Evolutionary conservation across 2,797 vertebrate species (phyloP).

Genomic region (Vultur gryphus): DNA sequence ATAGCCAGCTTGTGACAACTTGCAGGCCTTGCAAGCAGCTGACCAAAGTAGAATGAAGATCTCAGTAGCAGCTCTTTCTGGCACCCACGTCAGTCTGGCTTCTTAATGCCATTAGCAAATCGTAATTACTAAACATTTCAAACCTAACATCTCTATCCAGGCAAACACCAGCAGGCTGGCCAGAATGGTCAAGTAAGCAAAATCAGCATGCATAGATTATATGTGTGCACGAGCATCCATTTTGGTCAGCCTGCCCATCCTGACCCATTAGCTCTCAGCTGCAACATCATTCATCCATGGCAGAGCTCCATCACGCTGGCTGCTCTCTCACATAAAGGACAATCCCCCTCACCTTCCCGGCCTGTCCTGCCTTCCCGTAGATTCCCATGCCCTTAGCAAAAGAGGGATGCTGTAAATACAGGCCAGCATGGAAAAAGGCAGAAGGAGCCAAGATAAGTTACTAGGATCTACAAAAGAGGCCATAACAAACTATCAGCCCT

Average conservation of each 20-base stretch:
- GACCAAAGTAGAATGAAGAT: background rate
- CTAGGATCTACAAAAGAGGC: background rate
- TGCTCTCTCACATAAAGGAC: background rate
- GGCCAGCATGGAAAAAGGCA: background rate
- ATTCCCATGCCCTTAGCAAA: background rate
- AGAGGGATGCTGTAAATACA: background rate
- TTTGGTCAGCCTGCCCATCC: background rate
- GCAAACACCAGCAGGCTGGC: background rate
- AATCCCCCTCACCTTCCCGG: background rate
- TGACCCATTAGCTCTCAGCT: background rate
- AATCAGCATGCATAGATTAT: background rate
- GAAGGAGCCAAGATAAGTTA: background rate
- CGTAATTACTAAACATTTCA: background rate
- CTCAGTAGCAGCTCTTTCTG: background rate
- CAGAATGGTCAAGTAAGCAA: background rate
- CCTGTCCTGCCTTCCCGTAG: background rate
- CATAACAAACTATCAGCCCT: background rate
- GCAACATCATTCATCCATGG: background rate
- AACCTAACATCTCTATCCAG: background rate
- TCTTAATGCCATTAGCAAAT: background rate
- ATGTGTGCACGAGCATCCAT: background rate
- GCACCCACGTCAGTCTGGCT: background rate
- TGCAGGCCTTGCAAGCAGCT: background rate
- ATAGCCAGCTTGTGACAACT: background rate
- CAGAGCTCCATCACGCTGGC: fast-evolving